Evolutionary conservation across 2,797 vertebrate genomes (phyloP), one percentile per base, ranked within the genome.

Genomic region (Gambelia wislizenii): DNA sequence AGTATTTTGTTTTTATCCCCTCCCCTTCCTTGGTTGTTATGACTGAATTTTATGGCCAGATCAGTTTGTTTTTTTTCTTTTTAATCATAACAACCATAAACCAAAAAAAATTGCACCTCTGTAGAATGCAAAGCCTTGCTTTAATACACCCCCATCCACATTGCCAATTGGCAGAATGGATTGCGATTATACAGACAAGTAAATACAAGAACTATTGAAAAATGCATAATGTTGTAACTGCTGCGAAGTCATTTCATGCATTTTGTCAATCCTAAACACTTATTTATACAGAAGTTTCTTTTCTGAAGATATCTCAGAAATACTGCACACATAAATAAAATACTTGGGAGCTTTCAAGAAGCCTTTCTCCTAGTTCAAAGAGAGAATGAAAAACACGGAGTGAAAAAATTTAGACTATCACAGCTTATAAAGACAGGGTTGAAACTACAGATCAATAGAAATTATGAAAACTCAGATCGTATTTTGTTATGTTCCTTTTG

Each of bases 191-290:
- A 87, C 39, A 67, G 83, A 83, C 77, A 93, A 91, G 72, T 82
- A 84, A 89, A 86, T 82, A 18, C 4, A 76, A 52, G 61, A 79
- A 81, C 47, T 25, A 1, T 76, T 87, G 83, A 79, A 89, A 93
- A 93, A 87, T 82, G 42, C 64, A 75, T 86, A 91, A 91, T 94
- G 89, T 92, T 14, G 27, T 52, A 16, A 52, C 94, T 85, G 78
- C 83, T 93, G 90, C 86, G 83, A 90, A 78, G 75, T 82, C 88
- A 87, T 74, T 36, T 77, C 83, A 13, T 90, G 2, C 82, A 79
- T 88, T 92, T 91, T 90, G 56, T 56, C 76, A 91, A 64, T 84
- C 44, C 70, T 83, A 49, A 69, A 67, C 18, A 47, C 74, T 42
- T 56, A 86, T 77, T 83, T 90, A 56, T 47, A 78, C 59, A 78